Percentiles rank a stretch among this genome's conserved stretches.
Conservation (phyloP, 2,113 vertebrate genomes). For the Tretioscincus oriximinensis region DNA sequence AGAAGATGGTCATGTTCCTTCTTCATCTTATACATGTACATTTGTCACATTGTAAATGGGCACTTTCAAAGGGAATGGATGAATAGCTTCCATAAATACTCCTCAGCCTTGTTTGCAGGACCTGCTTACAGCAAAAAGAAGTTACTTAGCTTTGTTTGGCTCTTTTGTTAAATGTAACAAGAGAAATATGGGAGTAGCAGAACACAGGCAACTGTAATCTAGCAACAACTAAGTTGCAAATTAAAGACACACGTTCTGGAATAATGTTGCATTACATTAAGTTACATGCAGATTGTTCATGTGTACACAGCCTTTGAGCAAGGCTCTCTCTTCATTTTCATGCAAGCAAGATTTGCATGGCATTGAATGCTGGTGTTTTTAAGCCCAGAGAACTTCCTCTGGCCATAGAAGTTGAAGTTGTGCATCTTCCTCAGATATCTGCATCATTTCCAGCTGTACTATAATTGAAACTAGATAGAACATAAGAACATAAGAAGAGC, state of each 20-base stretch:
- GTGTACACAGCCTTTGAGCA: too few species aligned
- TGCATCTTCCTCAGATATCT: too few species aligned
- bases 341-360: too few species aligned
- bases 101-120: constrained; percentile 20
- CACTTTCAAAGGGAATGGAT: constrained; percentile 42
- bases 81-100: constrained; percentile 46
- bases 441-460: too few species aligned
- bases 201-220: rapidly evolving
- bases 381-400: too few species aligned
- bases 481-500: too few species aligned
- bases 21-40: constrained; percentile 56
- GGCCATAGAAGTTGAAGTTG: too few species aligned
- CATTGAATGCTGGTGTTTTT: too few species aligned
- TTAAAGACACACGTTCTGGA: constrained; percentile 26
- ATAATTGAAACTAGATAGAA: too few species aligned
- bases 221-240: constrained; percentile 12
- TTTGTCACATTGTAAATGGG: constrained; percentile 26
- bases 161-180: constrained; percentile 47
- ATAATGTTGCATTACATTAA: too few species aligned
- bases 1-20: background rate
- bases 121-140: constrained; percentile 8
- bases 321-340: too few species aligned
- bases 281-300: too few species aligned
- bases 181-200: constrained; percentile 55
- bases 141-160: constrained; percentile 9